Percentiles rank a stretch among this genome's conserved stretches.
Evolutionary conservation across 2,888 invertebrate species (phyloP).

Genomic region (Teinopalpus imperialis): DNA sequence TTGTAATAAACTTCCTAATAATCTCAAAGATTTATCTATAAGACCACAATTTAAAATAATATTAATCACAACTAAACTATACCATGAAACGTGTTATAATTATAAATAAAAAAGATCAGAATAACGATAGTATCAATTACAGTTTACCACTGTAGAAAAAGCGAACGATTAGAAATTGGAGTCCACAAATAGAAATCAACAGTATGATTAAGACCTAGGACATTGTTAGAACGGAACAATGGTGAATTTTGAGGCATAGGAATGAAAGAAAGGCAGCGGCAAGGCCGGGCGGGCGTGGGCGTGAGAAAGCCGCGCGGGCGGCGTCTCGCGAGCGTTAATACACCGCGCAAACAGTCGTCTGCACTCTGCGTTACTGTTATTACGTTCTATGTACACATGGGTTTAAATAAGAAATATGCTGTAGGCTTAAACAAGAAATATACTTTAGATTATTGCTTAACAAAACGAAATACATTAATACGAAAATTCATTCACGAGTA

Average conservation of each 20-base stretch:
- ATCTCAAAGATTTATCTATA: too few species aligned
- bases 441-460: too few species aligned
- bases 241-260: constrained; percentile 50
- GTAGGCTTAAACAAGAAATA: too few species aligned
- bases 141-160: too few species aligned
- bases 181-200: constrained; percentile 35
- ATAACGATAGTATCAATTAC: too few species aligned
- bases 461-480: too few species aligned
- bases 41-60: too few species aligned
- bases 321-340: constrained; percentile 58
- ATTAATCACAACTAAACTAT: too few species aligned
- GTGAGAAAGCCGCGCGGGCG: constrained; percentile 67
- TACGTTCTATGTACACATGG: constrained; percentile 7
- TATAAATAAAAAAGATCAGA: too few species aligned
- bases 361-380: constrained; percentile 24
- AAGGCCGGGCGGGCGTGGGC: constrained; percentile 50
- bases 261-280: constrained; percentile 52
- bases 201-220: constrained; percentile 19
- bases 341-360: constrained; percentile 59
- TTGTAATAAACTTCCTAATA: too few species aligned
- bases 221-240: constrained; percentile 29
- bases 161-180: constrained; percentile 26
- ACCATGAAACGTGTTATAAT: too few species aligned
- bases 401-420: background rate
- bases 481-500: too few species aligned